These are phyloP conservation scores for Pseudorasbora parva DNA, from an alignment of 2,113 vertebrate species.

Conservation along the genomic window DNA sequence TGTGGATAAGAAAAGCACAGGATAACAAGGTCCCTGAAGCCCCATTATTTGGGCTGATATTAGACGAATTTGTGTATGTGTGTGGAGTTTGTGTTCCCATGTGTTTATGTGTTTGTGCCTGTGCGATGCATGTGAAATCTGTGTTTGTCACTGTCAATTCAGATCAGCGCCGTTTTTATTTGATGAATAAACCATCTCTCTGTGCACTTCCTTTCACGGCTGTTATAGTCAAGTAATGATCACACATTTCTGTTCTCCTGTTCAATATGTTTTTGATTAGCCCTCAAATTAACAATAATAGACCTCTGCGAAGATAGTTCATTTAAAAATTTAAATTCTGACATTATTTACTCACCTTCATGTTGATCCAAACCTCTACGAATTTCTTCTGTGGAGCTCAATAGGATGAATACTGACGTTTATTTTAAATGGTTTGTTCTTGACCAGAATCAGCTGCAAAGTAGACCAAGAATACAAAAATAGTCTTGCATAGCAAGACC, in stretches of 20 bases:
- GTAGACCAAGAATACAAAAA: neutral
- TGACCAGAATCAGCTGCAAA: neutral
- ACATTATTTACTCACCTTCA: neutral
- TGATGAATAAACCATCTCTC: constrained; percentile 1
- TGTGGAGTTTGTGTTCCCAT: constrained; percentile 10
- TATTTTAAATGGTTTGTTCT: neutral
- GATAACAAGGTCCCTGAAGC: constrained; percentile 51
- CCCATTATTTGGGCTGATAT: constrained; percentile 39
- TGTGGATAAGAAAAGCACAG: constrained; percentile 28
- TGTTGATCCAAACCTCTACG: neutral
- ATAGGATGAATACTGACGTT: too few species aligned
- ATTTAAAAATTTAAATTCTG: neutral
- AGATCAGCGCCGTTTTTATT: constrained; percentile 37
- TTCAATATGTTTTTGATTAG: constrained; percentile 14
- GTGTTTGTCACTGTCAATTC: constrained; percentile 25
- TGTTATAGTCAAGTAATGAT: constrained; percentile 39
- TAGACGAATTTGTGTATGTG: constrained; percentile 19
- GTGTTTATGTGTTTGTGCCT: constrained; percentile 10
- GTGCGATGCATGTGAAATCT: constrained; percentile 20
- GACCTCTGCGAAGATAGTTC: neutral
- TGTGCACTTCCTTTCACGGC: constrained; percentile 24
- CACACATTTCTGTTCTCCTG: neutral
- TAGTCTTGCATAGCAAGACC: neutral
- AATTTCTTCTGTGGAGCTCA: neutral
- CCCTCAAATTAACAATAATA: neutral